These are phyloP conservation scores for Lethenteron camtschaticum DNA, from an alignment of 2,113 vertebrate genomes.

Conservation along the genomic window DNA sequence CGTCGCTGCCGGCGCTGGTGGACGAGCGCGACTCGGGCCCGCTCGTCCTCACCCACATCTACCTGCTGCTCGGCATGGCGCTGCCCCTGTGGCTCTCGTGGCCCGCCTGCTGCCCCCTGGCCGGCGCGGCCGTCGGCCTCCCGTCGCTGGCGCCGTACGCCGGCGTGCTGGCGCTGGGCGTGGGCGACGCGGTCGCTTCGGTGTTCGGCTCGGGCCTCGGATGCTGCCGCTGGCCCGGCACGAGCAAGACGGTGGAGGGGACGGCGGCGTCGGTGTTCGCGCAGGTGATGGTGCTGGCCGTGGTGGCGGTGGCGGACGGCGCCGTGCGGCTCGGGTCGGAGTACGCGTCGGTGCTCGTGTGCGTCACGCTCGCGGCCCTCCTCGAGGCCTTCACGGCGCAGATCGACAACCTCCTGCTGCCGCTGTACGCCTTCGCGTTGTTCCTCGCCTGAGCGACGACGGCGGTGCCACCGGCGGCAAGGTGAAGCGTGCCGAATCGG, in stretches of 20 bases:
- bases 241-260: slow-evolving; percentile 85
- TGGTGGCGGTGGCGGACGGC: slow-evolving; percentile 73
- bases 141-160: slow-evolving; percentile 49
- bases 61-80: slow-evolving; percentile 77
- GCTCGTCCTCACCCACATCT: slow-evolving; percentile 82
- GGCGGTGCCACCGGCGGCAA: too few relatives aligned
- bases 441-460: slow-evolving; percentile 39
- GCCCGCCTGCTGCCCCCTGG: too few relatives aligned
- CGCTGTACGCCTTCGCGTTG: slow-evolving; percentile 78
- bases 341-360: slow-evolving; percentile 67
- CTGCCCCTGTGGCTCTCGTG: slow-evolving; percentile 24
- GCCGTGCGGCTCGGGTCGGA: slow-evolving; percentile 58
- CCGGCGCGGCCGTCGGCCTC: neutral
- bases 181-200: slow-evolving; percentile 72
- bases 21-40: slow-evolving; percentile 83
- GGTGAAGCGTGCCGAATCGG: too few relatives aligned
- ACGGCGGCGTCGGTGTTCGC: slow-evolving; percentile 76
- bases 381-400: slow-evolving; percentile 80
- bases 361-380: slow-evolving; percentile 58
- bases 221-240: slow-evolving; percentile 82
- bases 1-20: slow-evolving; percentile 58
- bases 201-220: slow-evolving; percentile 69
- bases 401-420: slow-evolving; percentile 82
- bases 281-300: slow-evolving; percentile 68
- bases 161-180: slow-evolving; percentile 64